Evolutionary conservation across 2,113 vertebrate species (phyloP).

Genomic region (Ginglymostoma cirratum): DNA sequence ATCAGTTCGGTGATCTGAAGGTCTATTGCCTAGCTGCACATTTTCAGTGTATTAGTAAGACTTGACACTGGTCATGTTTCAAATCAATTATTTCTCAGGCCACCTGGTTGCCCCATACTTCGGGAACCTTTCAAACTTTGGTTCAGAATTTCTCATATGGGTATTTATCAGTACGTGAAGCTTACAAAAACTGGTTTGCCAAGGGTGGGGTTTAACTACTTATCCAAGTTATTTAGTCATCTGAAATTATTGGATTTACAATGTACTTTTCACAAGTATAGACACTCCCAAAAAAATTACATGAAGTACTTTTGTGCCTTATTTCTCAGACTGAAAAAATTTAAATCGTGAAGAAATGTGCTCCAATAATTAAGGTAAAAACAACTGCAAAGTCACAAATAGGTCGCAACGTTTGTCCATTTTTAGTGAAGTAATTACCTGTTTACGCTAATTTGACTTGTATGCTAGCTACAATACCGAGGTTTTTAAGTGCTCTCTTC

Average conservation of each 20-base stretch:
- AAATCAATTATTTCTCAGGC: neutral
- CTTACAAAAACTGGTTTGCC: neutral
- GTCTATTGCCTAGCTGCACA: neutral
- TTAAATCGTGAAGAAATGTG: neutral
- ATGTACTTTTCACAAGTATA: neutral
- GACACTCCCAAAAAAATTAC: neutral
- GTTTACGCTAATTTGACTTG: neutral
- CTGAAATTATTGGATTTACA: neutral
- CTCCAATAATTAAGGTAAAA: neutral
- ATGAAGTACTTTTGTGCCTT: neutral
- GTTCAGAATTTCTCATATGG: neutral
- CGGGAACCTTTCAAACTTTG: neutral
- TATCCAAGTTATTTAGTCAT: neutral
- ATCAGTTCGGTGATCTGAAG: neutral
- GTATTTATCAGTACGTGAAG: neutral
- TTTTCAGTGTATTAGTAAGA: neutral
- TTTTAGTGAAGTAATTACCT: neutral
- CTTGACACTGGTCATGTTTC: neutral
- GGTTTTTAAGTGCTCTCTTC: neutral
- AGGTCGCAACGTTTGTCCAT: neutral
- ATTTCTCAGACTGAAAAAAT: neutral
- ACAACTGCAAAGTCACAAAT: neutral
- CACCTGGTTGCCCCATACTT: neutral
- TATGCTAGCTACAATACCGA: neutral
- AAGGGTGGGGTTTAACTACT: slow-evolving; percentile 9